Evolutionary conservation across 2,888 invertebrate genomes (phyloP), one percentile per base, ranked within the genome.

Genomic region (Tinea pellionella): DNA sequence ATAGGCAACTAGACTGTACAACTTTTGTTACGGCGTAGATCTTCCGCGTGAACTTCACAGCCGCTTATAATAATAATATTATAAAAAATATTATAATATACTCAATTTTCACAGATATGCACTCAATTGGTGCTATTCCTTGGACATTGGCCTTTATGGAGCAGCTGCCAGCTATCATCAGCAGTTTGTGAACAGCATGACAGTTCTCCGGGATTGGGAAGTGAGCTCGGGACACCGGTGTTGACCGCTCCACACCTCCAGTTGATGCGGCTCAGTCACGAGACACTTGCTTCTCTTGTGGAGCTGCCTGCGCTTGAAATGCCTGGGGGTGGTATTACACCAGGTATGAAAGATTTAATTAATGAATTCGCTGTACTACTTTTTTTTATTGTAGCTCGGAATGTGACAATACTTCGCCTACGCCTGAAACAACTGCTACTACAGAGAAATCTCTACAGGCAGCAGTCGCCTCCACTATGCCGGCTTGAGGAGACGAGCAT

Each of bases 101-200:
- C 24, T 24, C 2, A 13, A 42, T 51, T 59, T 61, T 64, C 65
- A 0, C 67, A 93, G 92, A 89, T 94, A 64, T 90, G 96, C 72
- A 92, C 93, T 66, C 97, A 98, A 81, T 89, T 98, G 66, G 93
- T 98, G 6, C 93, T 97, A 65, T 96, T 96, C 85, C 85, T 98
- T 66, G 96, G 96, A 0, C 98, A 98, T 77, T 98, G 98, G 88
- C 98, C 98, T 12, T 93, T 96, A 87, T 95, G 96, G 63, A 95
- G 96, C 60, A 96, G 97, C 0, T 93, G 97, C 56, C 91, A 96
- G 63, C 88, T 97, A 18, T 95, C 96, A 64, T 96, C 96, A 0
- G 89, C 94, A 68, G 96, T 98, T 12, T 94, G 95, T 66, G 98
- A 98, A 78, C 93, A 96, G 68, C 97, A 98, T 77, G 98, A 98